Evolutionary conservation across 1,140 invertebrate genomes (phyloP).

Genomic region (Rhynchophorus ferrugineus): DNA sequence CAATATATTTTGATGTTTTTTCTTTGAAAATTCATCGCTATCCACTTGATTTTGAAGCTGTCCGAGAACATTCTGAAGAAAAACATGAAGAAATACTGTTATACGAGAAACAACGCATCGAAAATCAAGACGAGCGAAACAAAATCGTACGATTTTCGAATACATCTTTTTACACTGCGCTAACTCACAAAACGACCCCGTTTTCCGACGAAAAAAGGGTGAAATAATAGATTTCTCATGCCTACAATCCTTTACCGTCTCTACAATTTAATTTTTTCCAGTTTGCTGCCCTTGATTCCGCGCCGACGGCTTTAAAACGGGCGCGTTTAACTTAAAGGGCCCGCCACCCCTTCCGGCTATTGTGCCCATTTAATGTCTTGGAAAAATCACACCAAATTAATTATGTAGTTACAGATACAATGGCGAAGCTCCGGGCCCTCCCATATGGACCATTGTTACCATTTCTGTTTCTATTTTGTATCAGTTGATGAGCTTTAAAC

Average conservation of each 20-base stretch:
- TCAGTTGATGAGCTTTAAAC: too few species aligned
- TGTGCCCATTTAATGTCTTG: slow-evolving; percentile 23
- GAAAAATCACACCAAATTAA: slow-evolving; percentile 25
- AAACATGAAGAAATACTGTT: too few species aligned
- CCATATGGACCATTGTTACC: not conserved
- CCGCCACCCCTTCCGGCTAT: slow-evolving; percentile 23
- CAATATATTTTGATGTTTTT: too few species aligned
- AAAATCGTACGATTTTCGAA: too few species aligned
- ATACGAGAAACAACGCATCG: too few species aligned
- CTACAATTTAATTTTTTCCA: slow-evolving; percentile 24
- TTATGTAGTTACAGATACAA: slow-evolving; percentile 15
- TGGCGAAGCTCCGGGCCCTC: not conserved
- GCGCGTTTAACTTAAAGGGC: slow-evolving; percentile 15
- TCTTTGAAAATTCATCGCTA: too few species aligned
- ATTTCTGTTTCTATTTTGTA: too few species aligned
- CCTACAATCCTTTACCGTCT: not conserved
- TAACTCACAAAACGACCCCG: not conserved
- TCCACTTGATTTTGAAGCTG: too few species aligned
- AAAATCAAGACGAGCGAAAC: too few species aligned
- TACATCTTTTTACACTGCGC: too few species aligned
- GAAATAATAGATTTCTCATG: slow-evolving; percentile 1
- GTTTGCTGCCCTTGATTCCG: slow-evolving; percentile 20
- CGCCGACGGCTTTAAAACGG: slow-evolving; percentile 21
- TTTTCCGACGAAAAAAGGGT: not conserved
- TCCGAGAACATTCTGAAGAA: too few species aligned